Evolutionary conservation across 2,113 vertebrate genomes (phyloP).

Genomic region (Ctenomys sociabilis): DNA sequence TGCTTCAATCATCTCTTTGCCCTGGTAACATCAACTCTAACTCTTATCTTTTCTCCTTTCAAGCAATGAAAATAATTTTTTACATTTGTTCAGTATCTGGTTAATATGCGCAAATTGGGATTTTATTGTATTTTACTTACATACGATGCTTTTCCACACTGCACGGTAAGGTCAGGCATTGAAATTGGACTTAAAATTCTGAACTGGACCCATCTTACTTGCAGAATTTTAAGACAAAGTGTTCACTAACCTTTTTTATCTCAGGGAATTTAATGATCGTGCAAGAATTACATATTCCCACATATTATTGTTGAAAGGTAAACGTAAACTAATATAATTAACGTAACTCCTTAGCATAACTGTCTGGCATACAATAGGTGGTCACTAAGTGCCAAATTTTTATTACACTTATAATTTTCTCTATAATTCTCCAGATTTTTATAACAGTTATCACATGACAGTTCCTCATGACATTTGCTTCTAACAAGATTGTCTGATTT

Average conservation of each 20-base stretch:
- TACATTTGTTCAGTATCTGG: not conserved
- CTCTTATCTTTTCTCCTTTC: not conserved
- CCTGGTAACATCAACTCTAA: not conserved
- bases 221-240: not conserved
- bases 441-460: not conserved
- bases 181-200: not conserved
- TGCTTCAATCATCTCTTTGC: not conserved
- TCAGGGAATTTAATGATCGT: not conserved
- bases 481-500: not conserved
- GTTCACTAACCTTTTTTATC: not conserved
- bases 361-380: not conserved
- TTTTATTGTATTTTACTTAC: constrained; percentile 20
- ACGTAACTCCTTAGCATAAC: not conserved
- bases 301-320: not conserved
- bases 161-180: not conserved
- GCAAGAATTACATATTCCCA: not conserved
- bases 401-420: not conserved
- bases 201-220: not conserved
- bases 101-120: not conserved
- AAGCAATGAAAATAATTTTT: not conserved
- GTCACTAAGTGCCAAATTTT: not conserved
- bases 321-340: not conserved
- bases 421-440: not conserved
- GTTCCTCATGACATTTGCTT: not conserved
- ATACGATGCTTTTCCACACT: not conserved